These are phyloP conservation scores for Aphaenogaster floridana DNA, from an alignment of 1,140 invertebrate species.

Conservation along the genomic window DNA sequence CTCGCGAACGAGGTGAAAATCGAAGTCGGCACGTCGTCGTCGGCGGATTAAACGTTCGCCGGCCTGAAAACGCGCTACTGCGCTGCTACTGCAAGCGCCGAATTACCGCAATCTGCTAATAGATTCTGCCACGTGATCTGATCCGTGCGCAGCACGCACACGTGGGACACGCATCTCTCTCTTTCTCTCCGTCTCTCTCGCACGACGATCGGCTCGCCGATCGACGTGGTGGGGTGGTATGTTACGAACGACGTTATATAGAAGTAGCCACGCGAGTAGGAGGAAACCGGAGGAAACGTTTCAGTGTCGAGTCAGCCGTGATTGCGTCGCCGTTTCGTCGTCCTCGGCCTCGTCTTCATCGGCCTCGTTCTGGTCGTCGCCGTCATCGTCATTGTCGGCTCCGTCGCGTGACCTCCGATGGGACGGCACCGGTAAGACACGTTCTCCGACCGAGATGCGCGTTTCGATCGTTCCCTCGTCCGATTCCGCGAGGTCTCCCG, in stretches of 20 bases:
- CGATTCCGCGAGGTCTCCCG: slow-evolving; percentile 14
- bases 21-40: neutral
- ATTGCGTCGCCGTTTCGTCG: slow-evolving; percentile 23
- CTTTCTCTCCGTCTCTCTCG: neutral
- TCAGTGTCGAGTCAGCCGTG: slow-evolving; percentile 39
- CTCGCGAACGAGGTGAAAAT: neutral
- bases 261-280: slow-evolving; percentile 51
- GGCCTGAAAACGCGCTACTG: slow-evolving; percentile 10
- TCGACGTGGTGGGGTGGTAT: slow-evolving; percentile 43
- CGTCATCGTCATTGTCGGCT: neutral
- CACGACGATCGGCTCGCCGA: neutral
- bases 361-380: neutral
- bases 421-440: neutral
- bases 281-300: slow-evolving; percentile 53
- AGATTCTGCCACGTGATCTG: slow-evolving; percentile 59
- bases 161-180: neutral
- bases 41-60: neutral
- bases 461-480: neutral
- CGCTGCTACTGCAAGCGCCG: neutral
- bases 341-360: neutral
- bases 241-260: slow-evolving; percentile 44
- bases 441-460: slow-evolving; percentile 11
- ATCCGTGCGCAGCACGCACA: slow-evolving; percentile 57
- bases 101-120: slow-evolving; percentile 61
- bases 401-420: slow-evolving; percentile 11